Conservation (phyloP, 2,888 invertebrate genomes). For the Dynastes grantii region DNA sequence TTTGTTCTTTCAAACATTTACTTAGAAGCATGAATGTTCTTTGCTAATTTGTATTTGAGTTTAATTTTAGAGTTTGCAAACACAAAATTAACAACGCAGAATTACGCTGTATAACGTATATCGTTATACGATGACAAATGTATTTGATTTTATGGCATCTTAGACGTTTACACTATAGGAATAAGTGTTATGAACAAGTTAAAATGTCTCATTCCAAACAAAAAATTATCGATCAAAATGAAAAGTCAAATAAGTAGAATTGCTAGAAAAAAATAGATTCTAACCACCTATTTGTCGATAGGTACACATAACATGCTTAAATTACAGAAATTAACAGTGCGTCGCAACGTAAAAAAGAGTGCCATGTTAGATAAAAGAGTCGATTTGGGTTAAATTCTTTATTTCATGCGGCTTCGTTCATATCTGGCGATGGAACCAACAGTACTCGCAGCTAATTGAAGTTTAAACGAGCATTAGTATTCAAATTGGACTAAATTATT, state of each 20-base stretch:
- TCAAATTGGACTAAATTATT: constrained; percentile 47
- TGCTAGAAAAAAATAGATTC: constrained; percentile 4
- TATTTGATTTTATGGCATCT: neutral
- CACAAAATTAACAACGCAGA: neutral
- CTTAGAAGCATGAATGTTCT: no score
- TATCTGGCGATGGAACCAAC: neutral
- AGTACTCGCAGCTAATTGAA: constrained; percentile 20
- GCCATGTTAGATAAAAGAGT: constrained; percentile 11
- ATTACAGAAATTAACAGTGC: constrained; percentile 25
- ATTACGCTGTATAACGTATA: neutral
- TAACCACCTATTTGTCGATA: constrained; percentile 12
- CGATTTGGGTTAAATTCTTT: constrained; percentile 8
- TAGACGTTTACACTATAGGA: constrained; percentile 24
- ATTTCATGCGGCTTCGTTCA: constrained; percentile 23
- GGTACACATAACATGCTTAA: constrained; percentile 24
- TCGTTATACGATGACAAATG: no score
- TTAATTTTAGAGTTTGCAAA: neutral
- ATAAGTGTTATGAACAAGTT: constrained; percentile 1
- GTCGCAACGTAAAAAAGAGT: constrained; percentile 22
- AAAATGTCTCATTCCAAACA: neutral
- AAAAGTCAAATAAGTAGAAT: neutral
- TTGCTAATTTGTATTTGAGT: no score
- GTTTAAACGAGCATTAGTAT: constrained; percentile 40
- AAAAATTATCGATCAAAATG: neutral
- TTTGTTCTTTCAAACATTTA: no score